Conservation (phyloP, 2,888 invertebrate species). For the Herminia tarsipennalis region DNA sequence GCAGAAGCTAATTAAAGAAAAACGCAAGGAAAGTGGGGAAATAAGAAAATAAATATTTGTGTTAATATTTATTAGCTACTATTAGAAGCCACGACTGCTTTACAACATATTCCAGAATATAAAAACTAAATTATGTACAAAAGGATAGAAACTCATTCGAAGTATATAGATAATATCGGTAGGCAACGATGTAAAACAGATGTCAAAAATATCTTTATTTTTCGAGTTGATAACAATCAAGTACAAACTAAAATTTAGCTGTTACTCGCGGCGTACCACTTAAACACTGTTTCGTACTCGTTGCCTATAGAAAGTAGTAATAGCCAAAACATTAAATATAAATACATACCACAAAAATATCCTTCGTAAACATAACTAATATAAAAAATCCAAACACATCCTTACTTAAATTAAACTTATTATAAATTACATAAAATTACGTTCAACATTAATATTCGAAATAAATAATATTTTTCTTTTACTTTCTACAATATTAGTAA, state of each 20-base stretch:
- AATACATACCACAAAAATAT: no score
- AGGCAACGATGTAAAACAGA: slow-evolving; percentile 13
- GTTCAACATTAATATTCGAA: slow-evolving; percentile 38
- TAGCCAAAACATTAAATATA: no score
- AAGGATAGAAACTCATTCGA: slow-evolving; percentile 22
- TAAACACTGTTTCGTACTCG: no score
- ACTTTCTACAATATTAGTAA: slow-evolving; percentile 64
- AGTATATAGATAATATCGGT: slow-evolving; percentile 7
- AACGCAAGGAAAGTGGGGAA: no score
- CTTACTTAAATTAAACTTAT: slow-evolving; percentile 27
- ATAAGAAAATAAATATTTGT: slow-evolving; percentile 37
- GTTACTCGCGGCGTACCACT: no score
- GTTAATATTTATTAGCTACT: slow-evolving; percentile 73
- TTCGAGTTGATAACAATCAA: no score
- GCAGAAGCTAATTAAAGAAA: no score
- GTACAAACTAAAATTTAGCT: no score
- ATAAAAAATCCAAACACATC: slow-evolving; percentile 24
- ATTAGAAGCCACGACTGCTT: slow-evolving; percentile 64
- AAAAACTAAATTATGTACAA: slow-evolving; percentile 58
- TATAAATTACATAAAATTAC: slow-evolving; percentile 35
- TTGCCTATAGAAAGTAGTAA: no score
- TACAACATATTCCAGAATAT: slow-evolving; percentile 48
- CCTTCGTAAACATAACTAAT: slow-evolving; percentile 1
- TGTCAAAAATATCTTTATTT: slow-evolving; percentile 9
- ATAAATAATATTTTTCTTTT: slow-evolving; percentile 48